Base-by-base conservation (phyloP, 2,888 invertebrate genomes). In the Dermolepida albohirtum region DNA sequence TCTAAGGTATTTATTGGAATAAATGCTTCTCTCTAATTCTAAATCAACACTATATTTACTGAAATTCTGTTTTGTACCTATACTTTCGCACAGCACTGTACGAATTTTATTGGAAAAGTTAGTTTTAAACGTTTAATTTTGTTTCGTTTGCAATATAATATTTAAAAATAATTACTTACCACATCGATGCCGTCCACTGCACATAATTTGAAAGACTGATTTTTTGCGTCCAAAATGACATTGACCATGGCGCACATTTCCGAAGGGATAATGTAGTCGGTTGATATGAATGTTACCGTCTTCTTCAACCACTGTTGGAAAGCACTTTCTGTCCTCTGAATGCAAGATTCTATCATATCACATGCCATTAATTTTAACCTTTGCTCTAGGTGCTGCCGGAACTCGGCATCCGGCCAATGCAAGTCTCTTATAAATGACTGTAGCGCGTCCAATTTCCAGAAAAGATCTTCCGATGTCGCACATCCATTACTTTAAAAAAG, bases 191-290 rank as follows among this genome's bases (percentile, higher is more conserved):
- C 96, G 85, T 97, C 97, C 71, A 97, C 93, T 50, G 97, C 94
- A 84, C 97, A 98, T 71, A 98, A 87, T 84, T 97, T 97, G 82
- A 97, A 90, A 74, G 97, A 97, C 84, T 96, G 94, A 85, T 95
- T 96, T 87, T 97, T 97, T 72, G 97, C 96, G 84, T 98, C 98
- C 77, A 98, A 88, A 73, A 98, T 95, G 75, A 98, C 98, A 86
- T 99, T 99, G 78, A 98, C 95, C 98, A 98, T 98, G 29, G 97
- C 97, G 84, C 98, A 98, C 85, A 98, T 95, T 87, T 99, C 99
- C 34, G 96, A 93, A 4, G 97, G 98, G 76, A 98, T 90, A 77
- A 97, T 94, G 85, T 98, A 99, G 86, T 99, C 99, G 63, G 98
- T 97, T 10, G 96, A 94, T 84, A 94, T 94, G 84, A 96, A 95